Base-by-base conservation (phyloP, 1,140 invertebrate genomes). In the Calliopsis andreniformis region DNA sequence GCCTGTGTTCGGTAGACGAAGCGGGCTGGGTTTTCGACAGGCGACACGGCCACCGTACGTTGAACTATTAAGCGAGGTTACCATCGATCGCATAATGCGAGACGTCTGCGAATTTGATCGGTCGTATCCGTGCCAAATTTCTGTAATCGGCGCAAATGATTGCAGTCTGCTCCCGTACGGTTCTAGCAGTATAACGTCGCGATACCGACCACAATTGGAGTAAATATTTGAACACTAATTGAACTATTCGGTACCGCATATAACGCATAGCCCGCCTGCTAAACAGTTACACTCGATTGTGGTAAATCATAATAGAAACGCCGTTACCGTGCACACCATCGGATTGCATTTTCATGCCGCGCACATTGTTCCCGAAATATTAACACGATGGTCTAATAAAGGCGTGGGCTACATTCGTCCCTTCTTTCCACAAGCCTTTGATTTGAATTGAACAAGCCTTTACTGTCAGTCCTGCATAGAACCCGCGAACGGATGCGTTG, bases 161-260 rank as follows among this genome's bases (percentile, higher is more conserved):
- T 83, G 76, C 76, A 56, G 49, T 51, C 51, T 16, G 64, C 69
- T 82, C 70, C 67, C 56, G 42, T 68, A 67, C 68, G 56, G 64
- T 55, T 72, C 47, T 70, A 39, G 61, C 30, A 43, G 42, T 53
- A 71, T 63, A 72, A 81, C 73, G 79, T 82, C 75, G 73, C 79
- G 64, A 83, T 84, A 73, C 71, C 59, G 45, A 30, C 82, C 81
- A 47, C 82, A 70, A 75, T 84, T 78, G 64, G 78, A 70, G 82
- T 84, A 84, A 84, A 84, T 84, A 84, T 84, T 84, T 84, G 82
- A 84, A 69, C 78, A 64, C 82, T 84, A 84, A 84, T 84, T 83
- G 82, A 84, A 84, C 82, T 80, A 83, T 84, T 75, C 78, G 32
- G 20, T 10, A 63, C 56, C 72, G 64, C 78, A 25, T 80, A 70